Evolutionary conservation across 2,888 invertebrate species (phyloP).

Genomic region (Volucella bombylans): DNA sequence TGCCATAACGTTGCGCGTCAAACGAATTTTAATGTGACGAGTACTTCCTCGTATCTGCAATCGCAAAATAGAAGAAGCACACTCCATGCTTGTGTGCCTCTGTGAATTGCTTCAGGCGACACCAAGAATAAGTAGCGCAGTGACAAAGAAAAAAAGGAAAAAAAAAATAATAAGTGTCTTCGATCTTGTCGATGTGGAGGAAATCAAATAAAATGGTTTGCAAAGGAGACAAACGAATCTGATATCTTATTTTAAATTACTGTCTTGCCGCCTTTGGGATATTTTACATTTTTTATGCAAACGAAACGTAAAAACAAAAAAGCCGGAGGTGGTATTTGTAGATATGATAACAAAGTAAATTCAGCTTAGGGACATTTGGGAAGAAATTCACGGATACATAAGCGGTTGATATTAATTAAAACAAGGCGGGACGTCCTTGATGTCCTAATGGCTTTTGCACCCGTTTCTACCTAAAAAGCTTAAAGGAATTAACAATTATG

Average conservation of each 20-base stretch:
- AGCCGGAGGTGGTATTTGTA: constrained; percentile 10
- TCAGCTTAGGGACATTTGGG: no score
- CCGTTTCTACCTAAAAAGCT: no score
- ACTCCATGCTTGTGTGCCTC: constrained; percentile 18
- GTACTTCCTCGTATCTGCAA: constrained; percentile 26
- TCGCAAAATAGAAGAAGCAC: constrained; percentile 1
- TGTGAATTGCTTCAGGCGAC: constrained; percentile 61
- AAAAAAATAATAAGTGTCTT: constrained; percentile 46
- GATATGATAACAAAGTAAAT: constrained; percentile 16
- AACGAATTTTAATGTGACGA: constrained; percentile 73
- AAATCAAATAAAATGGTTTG: constrained; percentile 59
- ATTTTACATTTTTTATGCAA: constrained; percentile 71
- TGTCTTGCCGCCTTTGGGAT: constrained; percentile 63
- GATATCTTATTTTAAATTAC: constrained; percentile 71
- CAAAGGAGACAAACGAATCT: constrained; percentile 60
- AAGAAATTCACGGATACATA: no score
- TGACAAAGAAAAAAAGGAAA: neutral
- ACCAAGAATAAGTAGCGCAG: constrained; percentile 56
- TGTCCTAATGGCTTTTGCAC: no score
- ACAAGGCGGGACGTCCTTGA: no score
- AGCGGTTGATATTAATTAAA: no score
- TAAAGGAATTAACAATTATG: no score
- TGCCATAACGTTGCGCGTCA: constrained; percentile 53
- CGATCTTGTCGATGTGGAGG: constrained; percentile 64
- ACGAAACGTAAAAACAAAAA: constrained; percentile 50